Percentiles rank a stretch among this genome's conserved stretches.
phyloP scores from a whole-genome alignment of 2,113 vertebrate species.

The Passer montanus region DNA sequence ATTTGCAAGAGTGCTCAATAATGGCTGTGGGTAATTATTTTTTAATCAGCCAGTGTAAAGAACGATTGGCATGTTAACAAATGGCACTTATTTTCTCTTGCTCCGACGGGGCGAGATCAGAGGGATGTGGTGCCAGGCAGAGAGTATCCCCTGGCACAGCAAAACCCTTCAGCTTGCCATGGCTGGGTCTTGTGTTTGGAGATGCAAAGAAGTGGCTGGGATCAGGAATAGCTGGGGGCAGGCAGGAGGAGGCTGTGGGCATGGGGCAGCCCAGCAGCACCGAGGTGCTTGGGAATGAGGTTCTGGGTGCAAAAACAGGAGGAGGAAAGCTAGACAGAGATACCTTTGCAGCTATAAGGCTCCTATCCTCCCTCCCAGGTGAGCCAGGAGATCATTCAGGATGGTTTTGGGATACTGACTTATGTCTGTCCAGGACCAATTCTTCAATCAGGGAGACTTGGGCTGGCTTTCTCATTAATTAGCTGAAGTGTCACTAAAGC shows the following conservation, averaged over 20 bases:
- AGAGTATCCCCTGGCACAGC: background rate
- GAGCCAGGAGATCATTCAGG: background rate
- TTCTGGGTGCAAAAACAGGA: background rate
- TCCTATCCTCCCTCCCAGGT: background rate
- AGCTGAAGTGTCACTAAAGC: background rate
- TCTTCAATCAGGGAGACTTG: background rate
- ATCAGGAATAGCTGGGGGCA: background rate
- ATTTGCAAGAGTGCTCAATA: constrained; percentile 64
- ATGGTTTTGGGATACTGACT: background rate
- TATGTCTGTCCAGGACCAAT: background rate
- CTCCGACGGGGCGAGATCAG: background rate
- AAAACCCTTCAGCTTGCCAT: background rate
- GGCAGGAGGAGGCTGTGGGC: background rate
- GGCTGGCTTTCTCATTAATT: background rate
- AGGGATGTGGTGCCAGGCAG: background rate
- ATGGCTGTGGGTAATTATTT: constrained; percentile 69
- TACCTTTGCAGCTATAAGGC: background rate
- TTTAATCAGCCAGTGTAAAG: constrained; percentile 71
- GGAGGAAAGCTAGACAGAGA: background rate
- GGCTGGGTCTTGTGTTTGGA: background rate
- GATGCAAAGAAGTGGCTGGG: background rate
- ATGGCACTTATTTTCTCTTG: constrained; percentile 55
- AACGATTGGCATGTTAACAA: constrained; percentile 62
- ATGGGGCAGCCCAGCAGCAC: background rate
- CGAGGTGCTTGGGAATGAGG: background rate